Conservation (phyloP, 2,888 invertebrate species). For the Tillus elongatus region DNA sequence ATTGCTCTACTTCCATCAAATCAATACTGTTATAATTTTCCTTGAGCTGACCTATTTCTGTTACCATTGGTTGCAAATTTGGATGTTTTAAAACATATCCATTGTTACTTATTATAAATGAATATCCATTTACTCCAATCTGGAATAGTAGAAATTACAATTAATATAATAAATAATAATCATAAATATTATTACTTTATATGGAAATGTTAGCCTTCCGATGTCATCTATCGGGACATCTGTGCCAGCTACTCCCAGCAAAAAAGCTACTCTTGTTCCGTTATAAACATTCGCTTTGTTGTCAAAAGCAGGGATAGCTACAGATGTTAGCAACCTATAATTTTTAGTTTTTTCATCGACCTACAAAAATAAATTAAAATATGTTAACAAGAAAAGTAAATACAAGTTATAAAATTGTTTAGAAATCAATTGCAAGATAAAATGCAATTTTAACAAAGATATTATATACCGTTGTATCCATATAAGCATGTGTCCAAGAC, state of each 20-base stretch:
- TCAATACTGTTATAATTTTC: conserved; percentile 96
- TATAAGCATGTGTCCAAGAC: conserved; percentile 93
- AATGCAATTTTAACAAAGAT: no score
- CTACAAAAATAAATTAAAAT: no score
- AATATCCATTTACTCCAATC: conserved; percentile 94
- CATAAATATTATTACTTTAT: conserved; percentile 57
- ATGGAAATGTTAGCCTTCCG: conserved; percentile 77
- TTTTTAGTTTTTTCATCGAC: no score
- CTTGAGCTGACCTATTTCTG: conserved; percentile 45
- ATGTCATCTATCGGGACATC: conserved; percentile 91
- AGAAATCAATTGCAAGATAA: no score
- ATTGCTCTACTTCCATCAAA: conserved; percentile 86
- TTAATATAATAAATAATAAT: no score
- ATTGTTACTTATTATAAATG: conserved; percentile 94
- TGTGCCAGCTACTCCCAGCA: conserved; percentile 93
- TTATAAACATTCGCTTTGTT: conserved; percentile 51
- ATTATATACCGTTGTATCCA: conserved; percentile 74
- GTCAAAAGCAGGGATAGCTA: conserved; percentile 88
- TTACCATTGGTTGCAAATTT: conserved; percentile 79
- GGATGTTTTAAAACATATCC: conserved; percentile 94
- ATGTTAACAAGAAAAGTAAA: no score
- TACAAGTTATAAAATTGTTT: no score
- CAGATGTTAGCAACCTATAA: conserved; percentile 80
- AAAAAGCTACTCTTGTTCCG: conserved; percentile 55
- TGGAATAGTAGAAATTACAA: conserved; percentile 39